These are phyloP conservation scores for Dynastes maya DNA, from an alignment of 2,888 invertebrate genomes.

Conservation along the genomic window DNA sequence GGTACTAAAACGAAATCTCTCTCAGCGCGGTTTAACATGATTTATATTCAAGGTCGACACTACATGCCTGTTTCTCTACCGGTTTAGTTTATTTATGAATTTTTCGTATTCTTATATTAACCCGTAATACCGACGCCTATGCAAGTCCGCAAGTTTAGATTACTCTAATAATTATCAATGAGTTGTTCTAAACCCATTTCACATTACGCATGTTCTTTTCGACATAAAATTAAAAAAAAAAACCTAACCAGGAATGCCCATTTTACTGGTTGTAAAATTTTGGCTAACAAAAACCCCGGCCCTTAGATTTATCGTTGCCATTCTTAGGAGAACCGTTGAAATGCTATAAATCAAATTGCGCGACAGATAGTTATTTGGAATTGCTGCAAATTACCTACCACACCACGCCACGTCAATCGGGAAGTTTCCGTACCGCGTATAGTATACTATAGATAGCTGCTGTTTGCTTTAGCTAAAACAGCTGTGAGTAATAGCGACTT, in stretches of 20 bases:
- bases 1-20: no score
- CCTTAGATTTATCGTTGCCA: neutral
- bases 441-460: neutral
- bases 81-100: no score
- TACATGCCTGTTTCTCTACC: no score
- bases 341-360: conserved; percentile 13
- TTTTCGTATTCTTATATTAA: no score
- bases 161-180: neutral
- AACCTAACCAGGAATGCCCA: neutral
- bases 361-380: conserved; percentile 27
- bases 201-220: neutral
- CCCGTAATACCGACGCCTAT: no score
- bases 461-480: no score
- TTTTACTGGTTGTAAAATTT: neutral
- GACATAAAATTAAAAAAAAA: neutral
- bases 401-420: neutral
- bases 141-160: no score
- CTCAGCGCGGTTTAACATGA: no score
- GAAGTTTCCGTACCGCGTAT: neutral
- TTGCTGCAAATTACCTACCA: conserved; percentile 21
- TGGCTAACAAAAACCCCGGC: no score
- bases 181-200: neutral
- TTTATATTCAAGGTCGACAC: no score
- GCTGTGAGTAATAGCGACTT: no score
- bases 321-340: conserved; percentile 4